Percentiles rank a stretch among this genome's conserved stretches.
These are phyloP conservation scores for Chrosomus eos DNA, from an alignment of 2,797 vertebrate genomes.

Conservation along the genomic window DNA sequence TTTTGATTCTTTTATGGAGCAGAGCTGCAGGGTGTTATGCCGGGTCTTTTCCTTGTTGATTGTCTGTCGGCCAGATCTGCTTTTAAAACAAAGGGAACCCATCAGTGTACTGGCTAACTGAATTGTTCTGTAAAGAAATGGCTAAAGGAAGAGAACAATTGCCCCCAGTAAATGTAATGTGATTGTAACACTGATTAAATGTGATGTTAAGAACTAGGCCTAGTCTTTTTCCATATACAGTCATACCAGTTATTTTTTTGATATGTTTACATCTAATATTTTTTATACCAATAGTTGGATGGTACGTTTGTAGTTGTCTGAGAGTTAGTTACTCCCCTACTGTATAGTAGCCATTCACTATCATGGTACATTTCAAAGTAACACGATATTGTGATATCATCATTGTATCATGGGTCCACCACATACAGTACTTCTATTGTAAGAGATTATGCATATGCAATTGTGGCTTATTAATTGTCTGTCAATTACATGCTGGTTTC, in stretches of 20 bases:
- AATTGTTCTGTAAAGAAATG: neutral
- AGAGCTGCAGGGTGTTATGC: slow-evolving; percentile 9
- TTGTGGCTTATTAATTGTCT: slow-evolving; percentile 19
- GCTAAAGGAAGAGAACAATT: neutral
- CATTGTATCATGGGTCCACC: neutral
- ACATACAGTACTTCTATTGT: neutral
- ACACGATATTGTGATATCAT: neutral
- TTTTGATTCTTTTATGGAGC: slow-evolving; percentile 10
- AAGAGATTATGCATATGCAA: neutral
- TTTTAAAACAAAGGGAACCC: neutral
- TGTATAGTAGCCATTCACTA: too few relatives aligned
- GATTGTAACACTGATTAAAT: neutral
- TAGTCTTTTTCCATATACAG: neutral
- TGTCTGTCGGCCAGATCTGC: neutral
- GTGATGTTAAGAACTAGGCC: neutral
- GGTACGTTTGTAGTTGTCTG: too few relatives aligned
- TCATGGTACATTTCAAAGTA: neutral
- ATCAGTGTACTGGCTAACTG: neutral
- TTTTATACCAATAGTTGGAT: neutral
- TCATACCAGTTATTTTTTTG: neutral
- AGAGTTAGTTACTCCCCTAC: neutral
- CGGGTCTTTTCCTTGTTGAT: neutral
- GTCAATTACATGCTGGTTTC: slow-evolving; percentile 19
- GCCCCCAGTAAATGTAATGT: neutral
- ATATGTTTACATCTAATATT: neutral